A percentile compares a stretch with the other conserved stretches of the same genome.
phyloP scores from a whole-genome alignment of 2,888 invertebrate genomes.

The Pseudococcus viburni region DNA sequence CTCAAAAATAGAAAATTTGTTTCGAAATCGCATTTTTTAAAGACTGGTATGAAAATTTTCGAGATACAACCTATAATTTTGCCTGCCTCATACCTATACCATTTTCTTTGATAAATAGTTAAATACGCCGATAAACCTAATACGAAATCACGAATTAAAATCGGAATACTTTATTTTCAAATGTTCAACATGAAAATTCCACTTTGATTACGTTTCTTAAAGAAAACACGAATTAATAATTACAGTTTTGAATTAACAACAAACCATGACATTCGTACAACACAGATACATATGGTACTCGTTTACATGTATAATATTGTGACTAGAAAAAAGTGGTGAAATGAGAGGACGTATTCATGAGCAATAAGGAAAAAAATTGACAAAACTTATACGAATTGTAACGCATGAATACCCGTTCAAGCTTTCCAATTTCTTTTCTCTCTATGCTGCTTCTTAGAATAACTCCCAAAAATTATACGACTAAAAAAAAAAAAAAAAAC shows the following conservation, averaged over 20 bases:
- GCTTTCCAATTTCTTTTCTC: not conserved
- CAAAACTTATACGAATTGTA: not conserved
- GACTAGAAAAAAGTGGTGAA: slow-evolving; percentile 49
- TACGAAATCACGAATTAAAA: not conserved
- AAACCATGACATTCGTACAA: not conserved
- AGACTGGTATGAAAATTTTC: too few relatives aligned
- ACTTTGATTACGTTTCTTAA: not conserved
- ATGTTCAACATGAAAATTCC: not conserved
- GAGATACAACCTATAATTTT: too few relatives aligned
- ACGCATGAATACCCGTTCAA: not conserved
- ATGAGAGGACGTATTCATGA: slow-evolving; percentile 38
- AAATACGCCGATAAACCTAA: too few relatives aligned
- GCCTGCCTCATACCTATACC: too few relatives aligned
- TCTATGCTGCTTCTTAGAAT: not conserved
- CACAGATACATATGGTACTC: not conserved
- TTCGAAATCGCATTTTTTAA: too few relatives aligned
- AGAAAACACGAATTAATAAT: not conserved
- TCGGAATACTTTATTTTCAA: not conserved
- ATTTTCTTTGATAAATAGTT: too few relatives aligned
- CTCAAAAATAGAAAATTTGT: too few relatives aligned
- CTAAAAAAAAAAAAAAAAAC: not conserved
- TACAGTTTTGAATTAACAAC: not conserved
- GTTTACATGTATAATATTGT: not conserved
- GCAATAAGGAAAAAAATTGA: slow-evolving; percentile 49
- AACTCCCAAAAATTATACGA: not conserved